These are phyloP conservation scores for Nycticorax nycticorax DNA, from an alignment of 2,113 vertebrate genomes.

Conservation along the genomic window DNA sequence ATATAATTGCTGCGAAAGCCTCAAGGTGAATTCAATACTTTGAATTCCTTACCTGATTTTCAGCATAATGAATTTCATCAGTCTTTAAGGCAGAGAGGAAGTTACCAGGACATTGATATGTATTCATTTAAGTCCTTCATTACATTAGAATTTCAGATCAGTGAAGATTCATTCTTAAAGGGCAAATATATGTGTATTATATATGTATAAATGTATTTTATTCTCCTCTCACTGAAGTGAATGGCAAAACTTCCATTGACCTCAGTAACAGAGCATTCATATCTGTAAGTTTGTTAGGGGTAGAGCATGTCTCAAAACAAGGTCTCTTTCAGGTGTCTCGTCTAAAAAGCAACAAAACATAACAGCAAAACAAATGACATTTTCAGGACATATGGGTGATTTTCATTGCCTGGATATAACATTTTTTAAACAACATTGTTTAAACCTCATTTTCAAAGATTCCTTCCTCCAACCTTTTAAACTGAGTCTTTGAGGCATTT, in stretches of 20 bases:
- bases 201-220: neutral
- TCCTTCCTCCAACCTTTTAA: neutral
- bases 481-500: neutral
- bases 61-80: conserved; percentile 17
- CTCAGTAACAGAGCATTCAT: neutral
- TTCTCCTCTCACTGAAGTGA: neutral
- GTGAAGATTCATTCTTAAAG: neutral
- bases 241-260: neutral
- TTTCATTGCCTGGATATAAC: neutral
- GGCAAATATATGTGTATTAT: neutral
- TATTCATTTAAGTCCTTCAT: neutral
- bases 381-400: neutral
- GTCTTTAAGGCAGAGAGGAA: neutral
- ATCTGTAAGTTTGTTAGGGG: neutral
- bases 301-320: neutral
- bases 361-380: neutral
- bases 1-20: neutral
- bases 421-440: neutral
- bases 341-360: neutral
- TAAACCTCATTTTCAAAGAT: neutral
- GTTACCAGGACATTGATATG: neutral
- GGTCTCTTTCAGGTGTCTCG: neutral
- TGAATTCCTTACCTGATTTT: conserved; percentile 1
- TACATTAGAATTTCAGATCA: conserved; percentile 15
- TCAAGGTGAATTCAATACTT: conserved; percentile 11